phyloP scores from a whole-genome alignment of 1,140 invertebrate genomes.

The Littorina saxatilis region DNA sequence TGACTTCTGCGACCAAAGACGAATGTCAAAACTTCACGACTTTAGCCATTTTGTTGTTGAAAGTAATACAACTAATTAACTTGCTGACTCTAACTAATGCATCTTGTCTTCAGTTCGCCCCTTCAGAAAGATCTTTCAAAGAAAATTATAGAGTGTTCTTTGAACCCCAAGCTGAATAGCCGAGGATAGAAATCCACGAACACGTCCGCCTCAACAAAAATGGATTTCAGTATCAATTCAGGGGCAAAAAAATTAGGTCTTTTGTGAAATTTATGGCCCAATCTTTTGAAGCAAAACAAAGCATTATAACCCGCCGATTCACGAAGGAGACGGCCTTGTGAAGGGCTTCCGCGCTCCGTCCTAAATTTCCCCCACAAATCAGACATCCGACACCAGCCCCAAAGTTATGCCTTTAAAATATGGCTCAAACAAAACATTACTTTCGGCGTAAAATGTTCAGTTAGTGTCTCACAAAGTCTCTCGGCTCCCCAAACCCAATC shows the following conservation, averaged over 20 bases:
- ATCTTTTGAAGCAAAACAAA: slow-evolving; percentile 28
- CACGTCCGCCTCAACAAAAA: not conserved
- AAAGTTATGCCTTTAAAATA: slow-evolving; percentile 29
- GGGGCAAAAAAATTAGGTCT: slow-evolving; percentile 8
- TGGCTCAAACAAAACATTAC: slow-evolving; percentile 33
- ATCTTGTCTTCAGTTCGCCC: too few species aligned
- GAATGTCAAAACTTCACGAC: too few species aligned
- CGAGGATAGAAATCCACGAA: not conserved
- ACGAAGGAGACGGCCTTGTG: not conserved
- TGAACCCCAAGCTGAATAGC: too few species aligned
- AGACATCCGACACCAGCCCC: slow-evolving; percentile 16
- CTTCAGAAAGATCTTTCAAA: too few species aligned
- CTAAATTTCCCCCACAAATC: slow-evolving; percentile 25
- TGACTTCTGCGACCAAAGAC: too few species aligned
- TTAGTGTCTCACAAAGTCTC: not conserved
- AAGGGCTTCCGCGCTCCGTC: not conserved
- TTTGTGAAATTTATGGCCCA: slow-evolving; percentile 24
- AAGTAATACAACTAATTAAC: too few species aligned
- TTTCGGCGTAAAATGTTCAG: slow-evolving; percentile 32
- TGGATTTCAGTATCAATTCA: slow-evolving; percentile 5
- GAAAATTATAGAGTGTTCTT: too few species aligned
- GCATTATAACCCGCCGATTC: slow-evolving; percentile 7
- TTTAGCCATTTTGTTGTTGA: too few species aligned
- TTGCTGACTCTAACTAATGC: too few species aligned
- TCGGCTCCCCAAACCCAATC: not conserved